Conservation (phyloP, 2,888 invertebrate species). For the Sinhomidia bicolor region DNA sequence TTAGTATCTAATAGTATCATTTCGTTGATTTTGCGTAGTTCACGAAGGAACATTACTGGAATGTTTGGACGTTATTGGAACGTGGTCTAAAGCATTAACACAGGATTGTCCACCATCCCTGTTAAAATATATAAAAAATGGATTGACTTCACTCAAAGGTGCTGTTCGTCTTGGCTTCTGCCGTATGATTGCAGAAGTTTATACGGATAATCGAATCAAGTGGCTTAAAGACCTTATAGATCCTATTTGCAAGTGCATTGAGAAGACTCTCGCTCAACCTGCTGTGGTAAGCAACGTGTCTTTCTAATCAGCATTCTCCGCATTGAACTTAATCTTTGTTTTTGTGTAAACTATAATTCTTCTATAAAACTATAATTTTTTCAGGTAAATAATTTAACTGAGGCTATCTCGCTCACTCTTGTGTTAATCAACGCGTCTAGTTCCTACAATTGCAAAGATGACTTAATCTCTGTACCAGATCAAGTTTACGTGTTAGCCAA, state of each 20-base stretch:
- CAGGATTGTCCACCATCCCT: conserved; percentile 83
- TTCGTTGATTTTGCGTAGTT: too few species aligned
- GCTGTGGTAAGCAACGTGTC: conserved; percentile 58
- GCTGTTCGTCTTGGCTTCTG: conserved; percentile 64
- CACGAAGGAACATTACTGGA: conserved; percentile 95
- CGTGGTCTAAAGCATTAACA: conserved; percentile 89
- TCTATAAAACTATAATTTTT: too few species aligned
- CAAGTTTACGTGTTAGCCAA: neutral
- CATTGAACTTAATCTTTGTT: too few species aligned
- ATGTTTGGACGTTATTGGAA: conserved; percentile 89
- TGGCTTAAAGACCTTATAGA: conserved; percentile 41
- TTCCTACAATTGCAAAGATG: neutral
- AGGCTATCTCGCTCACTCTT: conserved; percentile 57
- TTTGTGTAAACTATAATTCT: too few species aligned
- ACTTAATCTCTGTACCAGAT: conserved; percentile 28
- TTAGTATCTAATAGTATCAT: too few species aligned
- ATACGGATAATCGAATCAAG: conserved; percentile 5
- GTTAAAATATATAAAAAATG: conserved; percentile 72
- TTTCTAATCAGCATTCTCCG: neutral
- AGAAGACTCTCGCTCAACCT: conserved; percentile 62
- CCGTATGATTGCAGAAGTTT: conserved; percentile 64
- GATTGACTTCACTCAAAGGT: conserved; percentile 74
- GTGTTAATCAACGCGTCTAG: conserved; percentile 47
- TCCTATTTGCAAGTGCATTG: conserved; percentile 62
- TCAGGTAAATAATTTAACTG: conserved; percentile 57